Percentiles rank a stretch among this genome's conserved stretches.
Evolutionary conservation across 2,113 vertebrate genomes (phyloP).

Genomic region (Atrichornis clamosus): DNA sequence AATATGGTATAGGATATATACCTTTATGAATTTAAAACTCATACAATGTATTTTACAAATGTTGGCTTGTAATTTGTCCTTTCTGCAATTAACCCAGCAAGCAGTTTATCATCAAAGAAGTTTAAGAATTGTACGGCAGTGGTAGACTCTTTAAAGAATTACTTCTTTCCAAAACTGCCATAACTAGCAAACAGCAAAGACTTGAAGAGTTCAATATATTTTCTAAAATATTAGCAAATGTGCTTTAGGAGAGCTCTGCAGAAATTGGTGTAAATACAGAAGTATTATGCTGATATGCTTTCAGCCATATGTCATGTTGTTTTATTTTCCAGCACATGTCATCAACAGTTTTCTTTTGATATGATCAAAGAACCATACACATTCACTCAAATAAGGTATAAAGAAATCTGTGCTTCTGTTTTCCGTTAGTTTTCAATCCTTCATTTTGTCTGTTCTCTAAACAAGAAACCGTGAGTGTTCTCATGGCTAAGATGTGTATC

Average conservation of each 20-base stretch:
- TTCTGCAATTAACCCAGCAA: background rate
- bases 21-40: background rate
- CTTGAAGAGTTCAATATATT: background rate
- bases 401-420: constrained; percentile 59
- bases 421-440: constrained; percentile 10
- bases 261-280: constrained; percentile 1
- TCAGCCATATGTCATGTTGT: constrained; percentile 58
- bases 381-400: constrained; percentile 55
- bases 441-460: constrained; percentile 5
- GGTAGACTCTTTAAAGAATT: background rate
- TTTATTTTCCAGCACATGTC: constrained; percentile 58
- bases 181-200: background rate
- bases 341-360: constrained; percentile 61
- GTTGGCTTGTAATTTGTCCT: background rate
- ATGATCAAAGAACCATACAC: constrained; percentile 50
- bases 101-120: background rate
- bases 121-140: background rate
- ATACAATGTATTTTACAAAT: background rate
- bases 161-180: background rate
- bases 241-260: background rate
- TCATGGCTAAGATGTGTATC: background rate
- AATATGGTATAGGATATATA: background rate
- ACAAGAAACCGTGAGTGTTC: background rate
- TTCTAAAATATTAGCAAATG: constrained; percentile 37
- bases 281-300: constrained; percentile 3